Evolutionary conservation across 2,797 vertebrate species (phyloP).

Genomic region (Crax fasciolata): DNA sequence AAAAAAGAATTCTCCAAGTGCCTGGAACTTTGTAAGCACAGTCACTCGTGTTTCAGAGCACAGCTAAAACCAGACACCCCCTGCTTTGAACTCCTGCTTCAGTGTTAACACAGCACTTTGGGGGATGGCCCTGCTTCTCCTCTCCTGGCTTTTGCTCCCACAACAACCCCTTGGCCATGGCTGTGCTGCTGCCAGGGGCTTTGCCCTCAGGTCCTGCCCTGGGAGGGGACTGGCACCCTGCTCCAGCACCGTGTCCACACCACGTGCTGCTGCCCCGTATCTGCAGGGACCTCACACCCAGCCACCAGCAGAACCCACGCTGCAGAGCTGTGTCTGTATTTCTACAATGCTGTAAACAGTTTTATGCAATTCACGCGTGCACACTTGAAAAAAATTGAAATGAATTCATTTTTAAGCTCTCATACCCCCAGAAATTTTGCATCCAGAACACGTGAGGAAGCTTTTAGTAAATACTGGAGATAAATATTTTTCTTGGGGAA

Average conservation of each 20-base stretch:
- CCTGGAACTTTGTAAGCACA: neutral
- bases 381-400: neutral
- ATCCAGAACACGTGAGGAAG: neutral
- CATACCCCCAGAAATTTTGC: neutral
- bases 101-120: neutral
- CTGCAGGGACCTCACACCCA: neutral
- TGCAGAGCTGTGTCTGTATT: accelerated
- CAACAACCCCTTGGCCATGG: neutral
- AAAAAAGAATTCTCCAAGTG: neutral
- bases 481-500: slow-evolving; percentile 22
- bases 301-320: neutral
- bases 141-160: neutral
- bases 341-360: neutral
- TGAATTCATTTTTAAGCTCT: neutral
- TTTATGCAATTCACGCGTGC: neutral
- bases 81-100: neutral
- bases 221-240: neutral
- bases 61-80: neutral
- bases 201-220: neutral
- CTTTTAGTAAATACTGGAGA: neutral
- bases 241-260: neutral
- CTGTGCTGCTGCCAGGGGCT: neutral
- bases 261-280: neutral
- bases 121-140: neutral
- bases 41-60: neutral